phyloP scores from a whole-genome alignment of 2,113 vertebrate species.

The Callipepla squamata region DNA sequence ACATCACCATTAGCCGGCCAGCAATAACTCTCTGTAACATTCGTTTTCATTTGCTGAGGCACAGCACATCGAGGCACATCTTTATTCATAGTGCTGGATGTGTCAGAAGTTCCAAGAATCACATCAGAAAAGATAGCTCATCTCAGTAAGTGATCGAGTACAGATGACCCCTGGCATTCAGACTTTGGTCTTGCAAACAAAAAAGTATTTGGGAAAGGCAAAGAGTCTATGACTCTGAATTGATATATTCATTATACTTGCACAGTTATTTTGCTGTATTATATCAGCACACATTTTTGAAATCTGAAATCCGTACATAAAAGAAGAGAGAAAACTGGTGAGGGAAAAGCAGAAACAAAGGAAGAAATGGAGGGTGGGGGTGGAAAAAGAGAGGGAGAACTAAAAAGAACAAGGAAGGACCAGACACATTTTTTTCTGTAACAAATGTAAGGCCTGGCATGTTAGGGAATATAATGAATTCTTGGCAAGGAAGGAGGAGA shows the following conservation, averaged over 20 bases:
- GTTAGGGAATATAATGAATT: neutral
- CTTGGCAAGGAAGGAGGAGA: neutral
- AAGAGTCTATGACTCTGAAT: neutral
- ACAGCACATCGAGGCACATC: neutral
- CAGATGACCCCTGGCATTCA: neutral
- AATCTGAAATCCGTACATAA: neutral
- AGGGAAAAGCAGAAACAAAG: neutral
- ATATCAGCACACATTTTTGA: neutral
- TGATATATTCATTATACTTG: neutral
- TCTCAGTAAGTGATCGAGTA: neutral
- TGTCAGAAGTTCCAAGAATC: neutral
- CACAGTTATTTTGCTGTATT: neutral
- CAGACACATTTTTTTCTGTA: neutral
- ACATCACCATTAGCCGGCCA: neutral
- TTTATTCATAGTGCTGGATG: neutral
- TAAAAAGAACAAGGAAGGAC: neutral
- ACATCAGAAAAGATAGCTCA: neutral
- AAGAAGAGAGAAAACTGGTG: neutral
- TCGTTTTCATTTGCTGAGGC: neutral
- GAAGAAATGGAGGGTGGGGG: neutral
- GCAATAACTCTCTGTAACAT: neutral
- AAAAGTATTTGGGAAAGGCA: neutral
- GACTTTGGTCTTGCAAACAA: accelerated
- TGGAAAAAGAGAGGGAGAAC: neutral
- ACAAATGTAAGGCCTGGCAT: neutral